Base-by-base conservation (phyloP, 2,797 vertebrate genomes). In the Phataginus tetradactyla region DNA sequence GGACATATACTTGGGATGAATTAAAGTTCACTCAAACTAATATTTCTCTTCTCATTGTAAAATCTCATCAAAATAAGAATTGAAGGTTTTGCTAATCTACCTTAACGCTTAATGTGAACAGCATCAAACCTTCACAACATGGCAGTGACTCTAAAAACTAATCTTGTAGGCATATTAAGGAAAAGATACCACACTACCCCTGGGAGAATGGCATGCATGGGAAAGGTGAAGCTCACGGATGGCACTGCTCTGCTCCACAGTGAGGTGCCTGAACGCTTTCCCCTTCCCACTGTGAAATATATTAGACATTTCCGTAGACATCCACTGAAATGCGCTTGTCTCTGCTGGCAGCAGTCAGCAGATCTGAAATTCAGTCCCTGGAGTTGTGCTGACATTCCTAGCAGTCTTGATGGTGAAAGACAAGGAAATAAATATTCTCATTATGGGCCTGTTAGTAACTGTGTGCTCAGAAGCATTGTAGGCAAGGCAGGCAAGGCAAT, bases 401-500 rank as follows among this genome's bases (percentile, higher is more conserved):
- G 91, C 94, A 95, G 49, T 87, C 55, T 69, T 89, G 87, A 68
- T 37, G 15, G 88, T 61, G 59, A 95, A n/a, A 68, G 83, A 89
- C 74, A 86, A 91, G 93, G 78, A 95, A 96, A 81, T 96, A 93
- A 94, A 90, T 90, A 96, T 94, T 90, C 90, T 89, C 90, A 81
- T 97, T 84, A 95, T 95, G 71, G 81, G 66, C 49, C 87, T 66
- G 51, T 94, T 90, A 95, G 95, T 87, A 93, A 78, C 42, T 7
- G 17, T 17, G 42, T 59, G 55, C 53, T 45, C 74, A 88, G 61
- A 64, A 23, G 53, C 13, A 3, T 51, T 29, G 5, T 83, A 39
- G 78, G 83, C 66, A 77, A 86, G 69, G 72, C 74, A 8, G 57
- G n/a, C 29, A 27, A 1, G 74, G 74, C 55, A 53, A 75, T 34